These are phyloP conservation scores for Ursus arctos DNA, from an alignment of 2,113 vertebrate genomes.

Conservation along the genomic window DNA sequence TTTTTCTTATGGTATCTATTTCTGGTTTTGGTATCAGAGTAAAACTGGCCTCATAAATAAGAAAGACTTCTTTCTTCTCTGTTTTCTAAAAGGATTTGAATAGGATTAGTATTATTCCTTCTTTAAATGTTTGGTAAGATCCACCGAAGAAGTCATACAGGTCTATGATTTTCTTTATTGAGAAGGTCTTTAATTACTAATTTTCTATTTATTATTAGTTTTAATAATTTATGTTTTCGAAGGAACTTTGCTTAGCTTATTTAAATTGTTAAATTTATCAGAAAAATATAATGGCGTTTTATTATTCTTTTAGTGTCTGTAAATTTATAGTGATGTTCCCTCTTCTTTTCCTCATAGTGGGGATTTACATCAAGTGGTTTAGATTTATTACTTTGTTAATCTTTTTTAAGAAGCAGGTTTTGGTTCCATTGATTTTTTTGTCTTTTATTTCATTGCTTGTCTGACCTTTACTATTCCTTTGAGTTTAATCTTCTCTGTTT, in stretches of 20 bases:
- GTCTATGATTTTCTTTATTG: background rate
- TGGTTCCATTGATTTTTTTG: background rate
- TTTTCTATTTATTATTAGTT: background rate
- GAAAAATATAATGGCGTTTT: background rate
- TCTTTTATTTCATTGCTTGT: background rate
- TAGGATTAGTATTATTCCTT: background rate
- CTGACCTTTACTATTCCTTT: background rate
- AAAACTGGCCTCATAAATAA: background rate
- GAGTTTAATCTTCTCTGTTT: background rate
- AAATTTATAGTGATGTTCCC: background rate
- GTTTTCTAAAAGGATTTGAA: background rate
- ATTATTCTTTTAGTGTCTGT: background rate
- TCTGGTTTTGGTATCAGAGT: background rate
- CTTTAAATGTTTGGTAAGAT: background rate
- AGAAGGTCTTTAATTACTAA: background rate
- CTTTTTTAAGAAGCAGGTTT: background rate
- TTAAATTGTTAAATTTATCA: background rate
- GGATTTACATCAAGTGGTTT: background rate
- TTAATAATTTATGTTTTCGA: background rate
- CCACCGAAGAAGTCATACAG: background rate
- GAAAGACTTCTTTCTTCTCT: background rate
- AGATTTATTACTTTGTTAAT: background rate
- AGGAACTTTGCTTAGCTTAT: background rate
- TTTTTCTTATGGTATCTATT: background rate
- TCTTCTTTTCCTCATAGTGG: background rate